Conservation (phyloP, 1,140 invertebrate genomes). For the Thaumetopoea pityocampa region DNA sequence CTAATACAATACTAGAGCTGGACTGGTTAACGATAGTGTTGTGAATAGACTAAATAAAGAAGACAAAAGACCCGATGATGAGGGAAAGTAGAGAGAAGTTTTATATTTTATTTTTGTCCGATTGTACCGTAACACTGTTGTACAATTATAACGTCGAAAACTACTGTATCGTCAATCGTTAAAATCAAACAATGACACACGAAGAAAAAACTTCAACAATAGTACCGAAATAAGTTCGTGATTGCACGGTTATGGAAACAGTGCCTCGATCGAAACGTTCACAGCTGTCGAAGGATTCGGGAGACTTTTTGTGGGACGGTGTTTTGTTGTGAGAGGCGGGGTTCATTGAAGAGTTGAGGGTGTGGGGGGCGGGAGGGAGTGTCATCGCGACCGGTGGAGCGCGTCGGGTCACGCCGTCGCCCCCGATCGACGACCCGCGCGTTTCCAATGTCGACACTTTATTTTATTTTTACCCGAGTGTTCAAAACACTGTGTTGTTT, state of each 20-base stretch:
- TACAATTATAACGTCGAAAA: too few relatives aligned
- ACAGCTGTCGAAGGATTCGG: conserved; percentile 20
- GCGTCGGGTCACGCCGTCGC: conserved; percentile 46
- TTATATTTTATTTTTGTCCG: too few relatives aligned
- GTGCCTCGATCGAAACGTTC: conserved; percentile 15
- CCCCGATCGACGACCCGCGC: conserved; percentile 24
- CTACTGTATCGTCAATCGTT: background rate
- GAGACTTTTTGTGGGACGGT: conserved; percentile 31
- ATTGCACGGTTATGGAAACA: conserved; percentile 47
- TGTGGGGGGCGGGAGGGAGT: conserved; percentile 13
- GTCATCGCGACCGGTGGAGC: conserved; percentile 36
- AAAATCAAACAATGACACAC: background rate
- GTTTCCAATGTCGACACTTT: conserved; percentile 27
- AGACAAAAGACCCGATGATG: too few relatives aligned
- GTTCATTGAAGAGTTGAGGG: conserved; percentile 40
- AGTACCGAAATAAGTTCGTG: conserved; percentile 38
- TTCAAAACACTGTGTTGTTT: background rate
- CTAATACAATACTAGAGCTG: too few relatives aligned
- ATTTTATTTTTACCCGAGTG: background rate
- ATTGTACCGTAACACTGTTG: too few relatives aligned
- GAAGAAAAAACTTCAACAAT: background rate
- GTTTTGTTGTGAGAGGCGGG: conserved; percentile 21
- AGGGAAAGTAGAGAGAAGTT: too few relatives aligned
- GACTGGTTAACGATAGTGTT: too few relatives aligned
- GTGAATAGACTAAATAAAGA: too few relatives aligned